A percentile compares a stretch with the other conserved stretches of the same genome.
phyloP scores from a whole-genome alignment of 2,113 vertebrate genomes.

The Nothocercus julius region DNA sequence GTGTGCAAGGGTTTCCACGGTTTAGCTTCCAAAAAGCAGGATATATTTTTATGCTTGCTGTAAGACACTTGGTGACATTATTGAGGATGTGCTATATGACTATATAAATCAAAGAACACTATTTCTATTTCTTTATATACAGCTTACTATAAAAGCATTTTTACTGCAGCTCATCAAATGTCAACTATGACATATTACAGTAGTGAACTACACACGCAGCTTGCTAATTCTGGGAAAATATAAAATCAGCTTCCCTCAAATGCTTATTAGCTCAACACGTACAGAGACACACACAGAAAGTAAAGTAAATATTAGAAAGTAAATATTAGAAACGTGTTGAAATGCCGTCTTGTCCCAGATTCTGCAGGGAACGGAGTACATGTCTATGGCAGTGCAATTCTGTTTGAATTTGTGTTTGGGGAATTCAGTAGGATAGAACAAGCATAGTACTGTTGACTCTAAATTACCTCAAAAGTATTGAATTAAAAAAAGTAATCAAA shows the following conservation, averaged over 20 bases:
- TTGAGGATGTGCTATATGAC: not conserved
- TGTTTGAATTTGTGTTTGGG: not conserved
- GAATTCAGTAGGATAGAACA: not conserved
- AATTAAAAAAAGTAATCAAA: not conserved
- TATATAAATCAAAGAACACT: not conserved
- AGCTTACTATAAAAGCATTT: not conserved
- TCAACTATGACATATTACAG: not conserved
- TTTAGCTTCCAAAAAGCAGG: not conserved
- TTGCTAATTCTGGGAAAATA: not conserved
- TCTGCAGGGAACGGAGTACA: not conserved
- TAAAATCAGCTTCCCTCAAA: not conserved
- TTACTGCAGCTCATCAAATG: not conserved
- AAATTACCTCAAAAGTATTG: not conserved
- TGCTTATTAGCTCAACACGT: not conserved
- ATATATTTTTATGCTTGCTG: not conserved
- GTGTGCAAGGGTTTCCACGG: not conserved
- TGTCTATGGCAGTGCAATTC: not conserved
- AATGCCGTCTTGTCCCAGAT: constrained; percentile 46
- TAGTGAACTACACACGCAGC: not conserved
- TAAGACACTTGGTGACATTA: not conserved
- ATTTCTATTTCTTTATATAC: not conserved
- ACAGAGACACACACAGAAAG: constrained; percentile 3
- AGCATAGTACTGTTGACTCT: not conserved
- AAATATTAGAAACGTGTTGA: constrained; percentile 45
- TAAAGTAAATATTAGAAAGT: constrained; percentile 41